These are phyloP conservation scores for Halcyon leucocephala DNA, from an alignment of 2,797 vertebrate species.

Conservation along the genomic window DNA sequence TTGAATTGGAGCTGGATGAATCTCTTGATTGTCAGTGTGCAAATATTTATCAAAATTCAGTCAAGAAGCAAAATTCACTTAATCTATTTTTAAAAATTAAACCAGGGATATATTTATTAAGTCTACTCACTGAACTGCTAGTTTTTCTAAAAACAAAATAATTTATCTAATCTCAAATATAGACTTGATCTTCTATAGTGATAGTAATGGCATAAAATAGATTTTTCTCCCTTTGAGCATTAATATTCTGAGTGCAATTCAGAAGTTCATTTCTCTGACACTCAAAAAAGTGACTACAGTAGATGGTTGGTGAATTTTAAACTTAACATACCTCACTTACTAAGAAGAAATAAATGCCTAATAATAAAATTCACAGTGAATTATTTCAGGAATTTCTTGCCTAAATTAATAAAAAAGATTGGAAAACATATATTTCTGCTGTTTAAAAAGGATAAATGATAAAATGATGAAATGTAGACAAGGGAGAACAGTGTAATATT, in stretches of 20 bases:
- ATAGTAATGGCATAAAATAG: not conserved
- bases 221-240: not conserved
- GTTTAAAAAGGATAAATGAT: not conserved
- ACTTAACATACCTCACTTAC: not conserved
- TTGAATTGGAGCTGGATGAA: not conserved
- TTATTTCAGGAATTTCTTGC: not conserved
- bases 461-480: not conserved
- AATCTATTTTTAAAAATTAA: not conserved
- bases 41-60: not conserved
- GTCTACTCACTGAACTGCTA: not conserved
- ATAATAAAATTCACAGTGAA: not conserved
- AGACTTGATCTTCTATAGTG: not conserved
- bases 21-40: not conserved
- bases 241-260: not conserved
- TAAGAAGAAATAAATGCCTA: not conserved
- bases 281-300: not conserved
- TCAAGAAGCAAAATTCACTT: not conserved
- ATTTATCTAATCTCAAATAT: not conserved
- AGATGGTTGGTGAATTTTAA: not conserved
- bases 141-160: not conserved
- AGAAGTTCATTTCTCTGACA: not conserved
- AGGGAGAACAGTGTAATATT: not conserved
- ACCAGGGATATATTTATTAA: not conserved
- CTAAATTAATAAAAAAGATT: not conserved
- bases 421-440: not conserved